Evolutionary conservation across 2,888 invertebrate species (phyloP), one percentile per base, ranked within the genome.

Genomic region (Orthosia gothica): DNA sequence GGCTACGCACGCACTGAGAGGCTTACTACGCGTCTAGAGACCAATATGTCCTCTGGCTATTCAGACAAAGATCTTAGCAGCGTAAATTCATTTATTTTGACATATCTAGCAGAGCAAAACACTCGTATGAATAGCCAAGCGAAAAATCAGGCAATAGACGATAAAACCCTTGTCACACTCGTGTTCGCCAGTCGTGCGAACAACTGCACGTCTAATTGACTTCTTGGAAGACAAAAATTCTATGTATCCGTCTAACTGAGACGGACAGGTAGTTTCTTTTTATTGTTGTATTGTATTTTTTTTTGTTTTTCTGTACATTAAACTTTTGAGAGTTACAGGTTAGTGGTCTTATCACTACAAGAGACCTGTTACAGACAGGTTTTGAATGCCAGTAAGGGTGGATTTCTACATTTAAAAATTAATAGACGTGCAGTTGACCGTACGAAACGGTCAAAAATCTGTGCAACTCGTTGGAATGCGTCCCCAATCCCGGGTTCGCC

Each of bases 1-100:
- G 82, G 85, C 85, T 82, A 84, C 77, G 58, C 49, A 71, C 82
- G 82, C 85, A 82, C 85, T 82, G 82, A 82, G 79, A 82, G 79
- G 79, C 85, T 84, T 59, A 62, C 67, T 62, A n/a, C 5, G 12
- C 50, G 50, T 32, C 73, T 64, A 72, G 12, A 67, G 0, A 63
- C 23, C 40, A 20, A 73, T 63, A 45, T 47, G 11, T 4, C 50
- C 50, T 58, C 50, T 79, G 70, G 49, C 15, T 58, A 54, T 63
- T 70, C 32, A 63, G n/a, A 50, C 54, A 68, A 74, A 20, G 5
- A 9, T 16, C 18, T 40, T 9, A 40, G 40, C 40, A 40, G 40
- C 40, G 7, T 40, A 40, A 40, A 40, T 40, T 40, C 40, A 9
- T 40, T 40, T 40, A 9, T 40, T 40, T 5, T 32, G 32, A 7